phyloP scores from a whole-genome alignment of 2,888 invertebrate genomes.

The Bimastos eiseni region DNA sequence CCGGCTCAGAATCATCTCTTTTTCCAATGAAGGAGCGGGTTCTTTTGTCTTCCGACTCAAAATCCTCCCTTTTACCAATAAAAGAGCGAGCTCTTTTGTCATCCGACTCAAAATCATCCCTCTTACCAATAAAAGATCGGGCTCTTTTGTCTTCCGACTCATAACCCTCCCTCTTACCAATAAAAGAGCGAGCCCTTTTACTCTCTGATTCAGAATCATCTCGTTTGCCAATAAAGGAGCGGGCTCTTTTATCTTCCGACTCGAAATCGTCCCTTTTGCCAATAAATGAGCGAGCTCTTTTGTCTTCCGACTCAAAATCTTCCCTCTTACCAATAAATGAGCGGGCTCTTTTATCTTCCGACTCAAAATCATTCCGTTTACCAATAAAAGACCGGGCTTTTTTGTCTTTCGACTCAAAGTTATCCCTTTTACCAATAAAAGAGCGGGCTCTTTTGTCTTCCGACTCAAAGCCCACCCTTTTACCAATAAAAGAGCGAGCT shows the following conservation, averaged over 20 bases:
- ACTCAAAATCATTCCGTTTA: background rate
- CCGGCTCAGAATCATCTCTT: background rate
- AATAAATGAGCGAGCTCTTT: background rate
- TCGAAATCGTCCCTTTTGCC: background rate
- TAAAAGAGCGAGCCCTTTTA: background rate
- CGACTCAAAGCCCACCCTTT: background rate
- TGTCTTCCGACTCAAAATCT: background rate
- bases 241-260: background rate
- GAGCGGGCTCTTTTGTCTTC: background rate
- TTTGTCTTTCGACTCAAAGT: conserved; percentile 2
- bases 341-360: background rate
- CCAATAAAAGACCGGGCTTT: background rate
- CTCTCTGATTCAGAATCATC: background rate
- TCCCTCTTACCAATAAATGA: background rate
- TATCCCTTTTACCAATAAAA: background rate
- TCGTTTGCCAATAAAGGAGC: background rate
- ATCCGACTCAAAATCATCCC: background rate
- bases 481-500: background rate
- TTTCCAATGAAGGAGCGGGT: background rate
- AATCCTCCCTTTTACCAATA: background rate
- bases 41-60: background rate
- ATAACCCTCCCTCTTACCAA: background rate
- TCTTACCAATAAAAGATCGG: background rate
- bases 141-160: background rate
- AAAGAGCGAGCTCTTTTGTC: background rate